Percentiles rank a stretch among this genome's conserved stretches.
phyloP scores from a whole-genome alignment of 1,140 invertebrate genomes.

The Steinernema feltiae region DNA sequence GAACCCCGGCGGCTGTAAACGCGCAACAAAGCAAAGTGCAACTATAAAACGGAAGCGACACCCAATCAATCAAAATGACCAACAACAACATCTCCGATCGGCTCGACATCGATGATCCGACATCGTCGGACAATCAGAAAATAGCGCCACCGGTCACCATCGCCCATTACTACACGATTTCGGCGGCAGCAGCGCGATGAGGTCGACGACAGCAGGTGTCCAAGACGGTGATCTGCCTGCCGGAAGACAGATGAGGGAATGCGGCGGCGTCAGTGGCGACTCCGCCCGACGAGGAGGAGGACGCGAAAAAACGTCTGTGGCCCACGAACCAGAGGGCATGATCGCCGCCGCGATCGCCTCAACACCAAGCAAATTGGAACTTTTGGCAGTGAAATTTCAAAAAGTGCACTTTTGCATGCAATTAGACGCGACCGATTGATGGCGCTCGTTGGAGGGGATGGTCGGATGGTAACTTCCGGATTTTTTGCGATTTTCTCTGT shows the following conservation, averaged over 20 bases:
- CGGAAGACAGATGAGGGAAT: background rate
- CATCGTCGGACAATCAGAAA: no score
- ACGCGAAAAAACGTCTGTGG: background rate
- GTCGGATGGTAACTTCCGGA: no score
- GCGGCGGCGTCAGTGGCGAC: background rate
- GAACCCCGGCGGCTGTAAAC: no score
- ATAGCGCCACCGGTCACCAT: background rate
- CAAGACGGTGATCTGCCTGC: background rate
- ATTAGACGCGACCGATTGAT: no score
- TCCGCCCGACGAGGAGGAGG: background rate
- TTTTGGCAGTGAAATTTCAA: no score
- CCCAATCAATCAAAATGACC: constrained; percentile 7
- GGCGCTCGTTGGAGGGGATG: no score
- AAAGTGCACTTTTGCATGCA: no score
- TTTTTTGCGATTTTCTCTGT: no score
- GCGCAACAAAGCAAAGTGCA: no score
- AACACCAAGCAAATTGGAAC: no score
- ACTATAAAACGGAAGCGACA: background rate
- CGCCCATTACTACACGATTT: background rate
- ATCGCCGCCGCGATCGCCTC: no score
- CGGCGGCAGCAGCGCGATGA: background rate
- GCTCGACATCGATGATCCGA: background rate
- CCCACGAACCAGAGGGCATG: background rate
- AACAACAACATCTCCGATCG: background rate
- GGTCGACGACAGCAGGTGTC: background rate